A percentile compares a stretch with the other conserved stretches of the same genome.
Evolutionary conservation across 2,888 invertebrate genomes (phyloP).

Genomic region (Folsomia manolachei): DNA sequence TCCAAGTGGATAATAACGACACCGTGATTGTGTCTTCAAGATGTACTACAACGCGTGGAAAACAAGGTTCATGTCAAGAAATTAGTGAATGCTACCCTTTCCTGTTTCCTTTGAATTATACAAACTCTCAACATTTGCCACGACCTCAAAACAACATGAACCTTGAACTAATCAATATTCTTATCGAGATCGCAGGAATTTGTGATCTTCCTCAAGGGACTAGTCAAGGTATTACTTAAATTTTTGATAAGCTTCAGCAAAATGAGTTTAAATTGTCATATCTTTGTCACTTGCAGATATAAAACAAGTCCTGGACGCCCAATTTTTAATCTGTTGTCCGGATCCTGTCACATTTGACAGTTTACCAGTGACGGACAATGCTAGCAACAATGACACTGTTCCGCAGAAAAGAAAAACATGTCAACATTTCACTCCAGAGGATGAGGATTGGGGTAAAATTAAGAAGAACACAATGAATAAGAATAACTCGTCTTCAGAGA

Average conservation of each 20-base stretch:
- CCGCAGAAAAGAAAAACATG: too few relatives aligned
- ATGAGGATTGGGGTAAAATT: not conserved
- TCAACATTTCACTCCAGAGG: not conserved
- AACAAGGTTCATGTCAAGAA: conserved; percentile 38
- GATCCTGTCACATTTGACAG: conserved; percentile 5
- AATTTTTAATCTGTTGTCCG: conserved; percentile 35
- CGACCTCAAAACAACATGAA: conserved; percentile 32
- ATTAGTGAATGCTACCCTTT: conserved; percentile 47
- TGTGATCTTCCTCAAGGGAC: conserved; percentile 23
- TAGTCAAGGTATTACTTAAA: too few relatives aligned
- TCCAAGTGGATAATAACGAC: too few relatives aligned
- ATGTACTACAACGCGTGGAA: conserved; percentile 33
- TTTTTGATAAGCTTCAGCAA: too few relatives aligned
- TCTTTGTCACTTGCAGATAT: conserved; percentile 25
- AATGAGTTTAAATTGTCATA: too few relatives aligned
- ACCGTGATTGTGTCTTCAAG: conserved; percentile 15
- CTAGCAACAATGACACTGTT: too few relatives aligned
- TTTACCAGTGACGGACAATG: conserved; percentile 19
- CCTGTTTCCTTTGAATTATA: conserved; percentile 31
- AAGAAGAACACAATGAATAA: too few relatives aligned
- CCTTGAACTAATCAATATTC: conserved; percentile 32
- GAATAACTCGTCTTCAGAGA: not conserved
- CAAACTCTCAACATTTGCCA: not conserved
- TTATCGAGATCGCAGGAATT: conserved; percentile 28
- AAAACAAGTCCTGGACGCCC: conserved; percentile 19